These are phyloP conservation scores for Psilopsiagon aymara DNA, from an alignment of 2,113 vertebrate genomes.

Conservation along the genomic window DNA sequence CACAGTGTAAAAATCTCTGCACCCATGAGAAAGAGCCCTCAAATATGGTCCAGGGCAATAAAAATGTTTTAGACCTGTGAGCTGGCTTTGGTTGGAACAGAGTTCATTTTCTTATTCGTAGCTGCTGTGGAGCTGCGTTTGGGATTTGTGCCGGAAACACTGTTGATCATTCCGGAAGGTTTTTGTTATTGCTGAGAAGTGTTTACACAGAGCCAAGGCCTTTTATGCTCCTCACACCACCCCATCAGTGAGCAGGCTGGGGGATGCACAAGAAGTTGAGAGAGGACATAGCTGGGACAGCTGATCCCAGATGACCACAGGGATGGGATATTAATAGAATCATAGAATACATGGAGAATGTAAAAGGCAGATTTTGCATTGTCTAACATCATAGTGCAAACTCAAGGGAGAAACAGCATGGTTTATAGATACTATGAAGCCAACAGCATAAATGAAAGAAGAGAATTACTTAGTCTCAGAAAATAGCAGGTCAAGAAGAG, in stretches of 20 bases:
- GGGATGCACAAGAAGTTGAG: neutral
- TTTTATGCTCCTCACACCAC: neutral
- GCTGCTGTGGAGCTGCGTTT: neutral
- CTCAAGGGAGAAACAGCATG: neutral
- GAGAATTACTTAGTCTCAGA: neutral
- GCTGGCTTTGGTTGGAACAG: neutral
- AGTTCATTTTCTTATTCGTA: neutral
- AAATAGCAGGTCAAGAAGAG: conserved; percentile 16
- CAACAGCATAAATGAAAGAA: conserved; percentile 1
- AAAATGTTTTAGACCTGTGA: neutral
- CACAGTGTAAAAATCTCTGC: neutral
- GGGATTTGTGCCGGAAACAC: neutral
- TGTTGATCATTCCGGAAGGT: neutral
- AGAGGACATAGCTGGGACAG: neutral
- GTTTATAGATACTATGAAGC: neutral
- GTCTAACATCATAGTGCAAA: neutral
- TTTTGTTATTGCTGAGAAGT: neutral
- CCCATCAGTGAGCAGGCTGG: neutral
- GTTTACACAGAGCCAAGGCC: neutral
- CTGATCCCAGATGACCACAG: neutral
- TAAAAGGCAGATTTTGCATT: neutral
- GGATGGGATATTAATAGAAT: neutral
- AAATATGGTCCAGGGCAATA: neutral
- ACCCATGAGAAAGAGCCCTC: neutral
- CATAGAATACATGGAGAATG: neutral